Conservation (phyloP, 2,113 vertebrate species). For the Sander lucioperca region DNA sequence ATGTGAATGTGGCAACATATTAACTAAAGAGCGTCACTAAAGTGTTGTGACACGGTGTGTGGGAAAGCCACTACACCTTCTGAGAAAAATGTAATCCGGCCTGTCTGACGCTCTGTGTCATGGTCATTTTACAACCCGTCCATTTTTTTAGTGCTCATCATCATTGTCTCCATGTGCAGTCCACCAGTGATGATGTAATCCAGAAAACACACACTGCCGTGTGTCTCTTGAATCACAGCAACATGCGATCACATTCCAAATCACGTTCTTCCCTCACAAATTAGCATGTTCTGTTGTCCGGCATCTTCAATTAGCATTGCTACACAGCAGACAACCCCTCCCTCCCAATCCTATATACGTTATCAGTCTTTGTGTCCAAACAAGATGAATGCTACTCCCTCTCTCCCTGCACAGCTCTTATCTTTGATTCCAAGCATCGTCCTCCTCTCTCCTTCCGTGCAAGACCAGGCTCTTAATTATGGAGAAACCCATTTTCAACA, state of each 20-base stretch:
- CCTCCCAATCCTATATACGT: slow-evolving; percentile 1
- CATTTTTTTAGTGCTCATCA: slow-evolving; percentile 1
- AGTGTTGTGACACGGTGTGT: slow-evolving; percentile 55
- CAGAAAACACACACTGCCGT: background rate
- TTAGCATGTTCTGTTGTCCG: slow-evolving; percentile 40
- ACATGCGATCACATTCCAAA: background rate
- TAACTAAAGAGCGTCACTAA: slow-evolving; percentile 29
- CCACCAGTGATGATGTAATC: background rate
- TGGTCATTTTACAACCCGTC: slow-evolving; percentile 12
- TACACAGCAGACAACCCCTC: background rate
- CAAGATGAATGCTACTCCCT: slow-evolving; percentile 76
- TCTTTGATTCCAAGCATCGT: slow-evolving; percentile 55
- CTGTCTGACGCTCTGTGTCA: slow-evolving; percentile 21
- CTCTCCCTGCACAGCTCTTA: slow-evolving; percentile 55
- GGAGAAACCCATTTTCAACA: slow-evolving; percentile 34
- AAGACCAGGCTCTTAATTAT: slow-evolving; percentile 52
- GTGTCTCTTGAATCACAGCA: background rate
- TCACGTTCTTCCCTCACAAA: slow-evolving; percentile 4
- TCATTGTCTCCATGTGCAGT: slow-evolving; percentile 11
- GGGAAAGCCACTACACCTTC: slow-evolving; percentile 43
- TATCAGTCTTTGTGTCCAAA: slow-evolving; percentile 73
- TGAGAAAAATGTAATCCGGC: slow-evolving; percentile 48
- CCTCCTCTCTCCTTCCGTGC: slow-evolving; percentile 36
- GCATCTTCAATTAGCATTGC: slow-evolving; percentile 52
- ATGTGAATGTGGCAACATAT: slow-evolving; percentile 5